phyloP scores from a whole-genome alignment of 2,113 vertebrate genomes.

The Lagopus muta region DNA sequence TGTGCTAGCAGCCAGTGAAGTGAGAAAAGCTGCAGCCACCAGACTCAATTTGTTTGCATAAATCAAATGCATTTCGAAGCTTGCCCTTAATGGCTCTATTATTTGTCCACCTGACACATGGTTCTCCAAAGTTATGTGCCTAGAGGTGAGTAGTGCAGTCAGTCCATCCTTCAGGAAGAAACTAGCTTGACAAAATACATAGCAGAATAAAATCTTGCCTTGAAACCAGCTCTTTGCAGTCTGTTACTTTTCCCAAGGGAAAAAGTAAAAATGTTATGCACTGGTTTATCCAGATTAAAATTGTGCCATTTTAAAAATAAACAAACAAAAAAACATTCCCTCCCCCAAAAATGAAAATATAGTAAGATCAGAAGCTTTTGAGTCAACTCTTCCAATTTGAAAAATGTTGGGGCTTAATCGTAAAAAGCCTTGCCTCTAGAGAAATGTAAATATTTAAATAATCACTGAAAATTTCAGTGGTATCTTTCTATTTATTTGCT shows the following conservation, averaged over 20 bases:
- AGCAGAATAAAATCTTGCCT: not conserved
- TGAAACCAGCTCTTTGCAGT: not conserved
- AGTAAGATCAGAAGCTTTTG: not conserved
- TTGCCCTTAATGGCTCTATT: not conserved
- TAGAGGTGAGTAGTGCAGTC: not conserved
- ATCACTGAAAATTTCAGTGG: not conserved
- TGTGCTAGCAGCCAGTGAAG: not conserved
- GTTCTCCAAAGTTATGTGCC: not conserved
- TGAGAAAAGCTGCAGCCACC: constrained; percentile 20
- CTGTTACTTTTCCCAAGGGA: not conserved
- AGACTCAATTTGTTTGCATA: not conserved
- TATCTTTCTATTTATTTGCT: not conserved
- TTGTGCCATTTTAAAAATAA: not conserved
- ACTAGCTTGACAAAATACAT: not conserved
- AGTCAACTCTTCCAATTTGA: not conserved
- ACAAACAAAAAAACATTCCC: not conserved
- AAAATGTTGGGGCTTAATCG: not conserved
- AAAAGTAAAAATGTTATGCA: not conserved
- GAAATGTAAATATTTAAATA: constrained; percentile 18
- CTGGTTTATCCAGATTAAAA: constrained; percentile 17
- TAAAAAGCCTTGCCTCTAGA: not conserved
- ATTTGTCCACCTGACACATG: not conserved
- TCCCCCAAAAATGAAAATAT: not conserved
- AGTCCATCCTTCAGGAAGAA: not conserved
- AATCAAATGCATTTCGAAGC: not conserved